These are phyloP conservation scores for Drosophila malerkotliana DNA, from an alignment of 1,140 invertebrate genomes.

Conservation along the genomic window DNA sequence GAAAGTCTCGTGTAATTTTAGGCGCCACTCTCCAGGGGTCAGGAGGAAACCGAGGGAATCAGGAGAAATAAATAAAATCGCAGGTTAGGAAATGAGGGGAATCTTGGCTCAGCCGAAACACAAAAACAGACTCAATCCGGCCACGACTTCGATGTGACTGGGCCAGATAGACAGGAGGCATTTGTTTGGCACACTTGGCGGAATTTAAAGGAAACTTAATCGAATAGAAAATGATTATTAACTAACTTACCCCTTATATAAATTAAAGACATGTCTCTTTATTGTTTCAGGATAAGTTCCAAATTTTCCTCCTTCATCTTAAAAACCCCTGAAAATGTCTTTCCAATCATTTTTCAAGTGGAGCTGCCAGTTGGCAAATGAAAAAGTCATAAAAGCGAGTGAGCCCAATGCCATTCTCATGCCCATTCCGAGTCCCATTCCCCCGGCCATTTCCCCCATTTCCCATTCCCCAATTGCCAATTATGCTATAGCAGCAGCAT, in stretches of 20 bases:
- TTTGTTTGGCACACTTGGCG: conserved; percentile 38
- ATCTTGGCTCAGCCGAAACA: conserved; percentile 48
- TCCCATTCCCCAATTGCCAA: conserved; percentile 69
- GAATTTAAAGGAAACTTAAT: background rate
- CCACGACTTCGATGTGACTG: conserved; percentile 78
- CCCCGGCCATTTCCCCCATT: conserved; percentile 51
- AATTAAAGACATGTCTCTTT: background rate
- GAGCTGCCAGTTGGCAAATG: conserved; percentile 23
- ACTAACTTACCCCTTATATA: background rate
- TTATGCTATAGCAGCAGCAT: conserved; percentile 52
- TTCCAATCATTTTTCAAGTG: conserved; percentile 16
- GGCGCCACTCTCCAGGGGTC: conserved; percentile 75
- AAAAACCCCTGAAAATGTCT: background rate
- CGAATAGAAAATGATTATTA: background rate
- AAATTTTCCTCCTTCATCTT: background rate
- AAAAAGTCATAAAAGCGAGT: conserved; percentile 70
- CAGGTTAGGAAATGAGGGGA: conserved; percentile 54
- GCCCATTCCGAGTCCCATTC: conserved; percentile 57
- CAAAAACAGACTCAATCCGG: conserved; percentile 55
- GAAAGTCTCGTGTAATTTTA: conserved; percentile 56
- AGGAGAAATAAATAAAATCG: conserved; percentile 35
- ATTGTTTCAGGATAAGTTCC: background rate
- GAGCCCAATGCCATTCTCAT: conserved; percentile 57
- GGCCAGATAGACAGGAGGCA: conserved; percentile 64
- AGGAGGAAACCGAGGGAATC: conserved; percentile 15